Conservation (phyloP, 92 coral and sea anemone genomes). For the Pocillopora grandis region DNA sequence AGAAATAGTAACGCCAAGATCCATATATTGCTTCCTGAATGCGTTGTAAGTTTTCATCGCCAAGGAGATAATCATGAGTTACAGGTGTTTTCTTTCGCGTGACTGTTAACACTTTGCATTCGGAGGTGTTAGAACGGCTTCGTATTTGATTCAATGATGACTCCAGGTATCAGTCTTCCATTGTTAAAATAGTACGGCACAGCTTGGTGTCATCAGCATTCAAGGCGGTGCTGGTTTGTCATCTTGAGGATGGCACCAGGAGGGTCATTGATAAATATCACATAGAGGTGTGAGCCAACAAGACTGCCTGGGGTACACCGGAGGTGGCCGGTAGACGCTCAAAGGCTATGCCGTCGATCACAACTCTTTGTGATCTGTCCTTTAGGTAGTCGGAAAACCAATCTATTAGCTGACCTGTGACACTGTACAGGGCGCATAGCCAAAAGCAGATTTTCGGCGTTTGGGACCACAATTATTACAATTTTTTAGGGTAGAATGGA, state of each 20-base stretch:
- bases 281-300: constrained; percentile 26
- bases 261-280: constrained; percentile 31
- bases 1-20: no score
- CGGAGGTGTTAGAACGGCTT: no score
- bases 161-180: constrained; percentile 2
- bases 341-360: constrained; percentile 39
- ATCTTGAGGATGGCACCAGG: constrained; percentile 27
- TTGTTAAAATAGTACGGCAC: constrained; percentile 20
- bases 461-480: no score
- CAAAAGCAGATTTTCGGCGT: no score
- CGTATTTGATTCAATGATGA: not conserved
- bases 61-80: no score
- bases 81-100: no score
- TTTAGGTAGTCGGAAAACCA: constrained; percentile 46
- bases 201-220: constrained; percentile 45
- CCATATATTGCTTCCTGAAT: no score
- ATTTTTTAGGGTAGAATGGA: no score
- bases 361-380: constrained; percentile 42
- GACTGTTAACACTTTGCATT: no score
- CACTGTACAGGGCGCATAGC: not conserved
- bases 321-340: constrained; percentile 46
- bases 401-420: constrained; percentile 18
- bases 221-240: constrained; percentile 25
- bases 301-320: constrained; percentile 48
- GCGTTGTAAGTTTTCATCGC: no score